These are phyloP conservation scores for Oreochromis spilurus DNA, from an alignment of 2,113 vertebrate species.

Conservation along the genomic window DNA sequence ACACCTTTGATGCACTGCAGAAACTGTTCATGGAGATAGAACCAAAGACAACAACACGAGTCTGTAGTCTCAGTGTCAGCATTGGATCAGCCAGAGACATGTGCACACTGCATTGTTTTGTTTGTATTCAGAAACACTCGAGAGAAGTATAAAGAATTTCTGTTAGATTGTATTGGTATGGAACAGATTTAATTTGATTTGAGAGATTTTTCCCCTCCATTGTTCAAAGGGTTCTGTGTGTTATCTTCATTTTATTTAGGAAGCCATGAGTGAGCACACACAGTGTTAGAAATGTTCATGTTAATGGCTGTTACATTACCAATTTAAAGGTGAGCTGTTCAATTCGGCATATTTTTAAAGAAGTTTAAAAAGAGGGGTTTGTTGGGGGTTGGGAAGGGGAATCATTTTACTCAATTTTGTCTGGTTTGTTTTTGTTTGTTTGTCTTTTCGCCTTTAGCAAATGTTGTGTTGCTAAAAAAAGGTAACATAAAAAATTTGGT, in stretches of 20 bases:
- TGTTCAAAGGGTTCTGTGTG: background rate
- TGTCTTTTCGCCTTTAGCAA: accelerated
- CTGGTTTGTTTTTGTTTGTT: accelerated
- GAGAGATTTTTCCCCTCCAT: background rate
- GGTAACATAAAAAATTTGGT: background rate
- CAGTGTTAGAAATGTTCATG: background rate
- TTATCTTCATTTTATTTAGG: background rate
- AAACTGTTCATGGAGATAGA: background rate
- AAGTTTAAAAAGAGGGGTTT: accelerated
- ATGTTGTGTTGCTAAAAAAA: background rate
- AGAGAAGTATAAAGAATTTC: background rate
- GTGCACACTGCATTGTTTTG: background rate
- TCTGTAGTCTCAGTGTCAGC: background rate
- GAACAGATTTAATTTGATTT: background rate
- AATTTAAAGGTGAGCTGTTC: background rate
- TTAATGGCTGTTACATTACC: background rate
- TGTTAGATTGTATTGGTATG: background rate
- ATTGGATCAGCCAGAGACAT: background rate
- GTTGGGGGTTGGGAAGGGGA: background rate
- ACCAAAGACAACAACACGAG: background rate
- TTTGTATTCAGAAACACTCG: background rate
- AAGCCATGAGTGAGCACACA: background rate
- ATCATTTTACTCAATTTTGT: background rate
- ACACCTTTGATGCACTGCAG: background rate
- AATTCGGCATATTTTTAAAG: background rate